phyloP scores from a whole-genome alignment of 1,140 invertebrate species.

The Cotesia chilonis region DNA sequence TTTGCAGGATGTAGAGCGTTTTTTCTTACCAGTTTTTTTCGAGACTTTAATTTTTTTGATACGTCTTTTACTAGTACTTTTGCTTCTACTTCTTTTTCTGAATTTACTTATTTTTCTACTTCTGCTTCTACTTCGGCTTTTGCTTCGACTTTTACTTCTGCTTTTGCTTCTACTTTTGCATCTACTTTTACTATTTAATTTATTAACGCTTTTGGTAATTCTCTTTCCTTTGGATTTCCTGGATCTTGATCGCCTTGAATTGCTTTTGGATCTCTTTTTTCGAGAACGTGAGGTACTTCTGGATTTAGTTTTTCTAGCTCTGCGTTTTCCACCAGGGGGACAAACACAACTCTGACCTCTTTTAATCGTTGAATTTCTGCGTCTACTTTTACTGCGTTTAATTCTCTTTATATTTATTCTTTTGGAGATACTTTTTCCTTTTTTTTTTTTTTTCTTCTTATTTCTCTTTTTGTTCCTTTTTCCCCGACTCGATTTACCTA shows the following conservation, averaged over 20 bases:
- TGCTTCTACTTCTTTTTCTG: constrained; percentile 21
- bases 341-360: constrained; percentile 11
- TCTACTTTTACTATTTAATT: constrained; percentile 17
- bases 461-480: not conserved
- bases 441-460: not conserved
- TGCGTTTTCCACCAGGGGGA: not conserved
- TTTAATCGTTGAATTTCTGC: not conserved
- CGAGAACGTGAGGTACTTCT: no score
- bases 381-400: constrained; percentile 3
- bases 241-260: not conserved
- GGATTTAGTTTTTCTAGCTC: not conserved
- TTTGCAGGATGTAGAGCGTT: not conserved
- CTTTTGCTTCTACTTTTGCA: no score
- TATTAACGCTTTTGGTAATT: not conserved
- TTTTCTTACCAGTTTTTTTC: not conserved
- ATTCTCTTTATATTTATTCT: not conserved
- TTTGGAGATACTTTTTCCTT: not conserved
- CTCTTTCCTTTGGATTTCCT: not conserved
- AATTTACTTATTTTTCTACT: constrained; percentile 8
- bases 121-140: constrained; percentile 6
- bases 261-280: constrained; percentile 12
- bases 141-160: no score
- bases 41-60: not conserved
- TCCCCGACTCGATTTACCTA: not conserved
- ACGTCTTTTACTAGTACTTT: not conserved